A percentile compares a stretch with the other conserved stretches of the same genome.
phyloP scores from a whole-genome alignment of 2,888 invertebrate genomes.

The Hirtodrosophila alboralis region DNA sequence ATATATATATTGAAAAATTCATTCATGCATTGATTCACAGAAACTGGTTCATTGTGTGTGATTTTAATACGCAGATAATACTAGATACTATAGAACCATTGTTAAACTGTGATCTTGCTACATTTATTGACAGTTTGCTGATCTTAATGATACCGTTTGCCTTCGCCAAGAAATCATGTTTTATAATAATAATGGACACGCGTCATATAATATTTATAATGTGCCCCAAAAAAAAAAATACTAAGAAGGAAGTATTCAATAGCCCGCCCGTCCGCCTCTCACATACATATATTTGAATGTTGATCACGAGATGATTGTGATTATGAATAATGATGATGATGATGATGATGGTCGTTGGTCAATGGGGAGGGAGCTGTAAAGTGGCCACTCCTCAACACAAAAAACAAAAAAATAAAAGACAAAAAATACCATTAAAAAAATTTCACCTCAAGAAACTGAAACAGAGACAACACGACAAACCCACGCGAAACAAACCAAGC shows the following conservation, averaged over 20 bases:
- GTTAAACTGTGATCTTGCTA: constrained; percentile 17
- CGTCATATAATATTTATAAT: constrained; percentile 32
- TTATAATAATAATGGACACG: constrained; percentile 39
- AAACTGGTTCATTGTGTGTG: constrained; percentile 36
- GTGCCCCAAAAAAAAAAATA: constrained; percentile 22
- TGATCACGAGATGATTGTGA: constrained; percentile 31
- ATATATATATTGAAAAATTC: too few relatives aligned
- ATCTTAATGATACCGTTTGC: constrained; percentile 48
- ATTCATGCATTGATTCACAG: constrained; percentile 33
- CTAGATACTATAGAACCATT: too few relatives aligned
- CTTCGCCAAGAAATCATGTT: constrained; percentile 56
- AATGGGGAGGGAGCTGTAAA: constrained; percentile 11
- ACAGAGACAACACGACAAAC: constrained; percentile 22
- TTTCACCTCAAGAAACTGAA: constrained; percentile 67
- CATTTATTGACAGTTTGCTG: constrained; percentile 7
- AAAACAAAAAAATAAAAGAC: neutral
- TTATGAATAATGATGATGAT: constrained; percentile 31
- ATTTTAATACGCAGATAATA: neutral
- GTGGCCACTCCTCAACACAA: constrained; percentile 56
- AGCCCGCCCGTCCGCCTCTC: constrained; percentile 32
- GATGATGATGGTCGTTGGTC: constrained; percentile 7
- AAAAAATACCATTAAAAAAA: constrained; percentile 42
- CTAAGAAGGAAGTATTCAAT: constrained; percentile 43
- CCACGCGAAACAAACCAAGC: constrained; percentile 40
- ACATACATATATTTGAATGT: constrained; percentile 10